These are phyloP conservation scores for Diplodus sargus DNA, from an alignment of 2,797 vertebrate genomes.

Conservation along the genomic window DNA sequence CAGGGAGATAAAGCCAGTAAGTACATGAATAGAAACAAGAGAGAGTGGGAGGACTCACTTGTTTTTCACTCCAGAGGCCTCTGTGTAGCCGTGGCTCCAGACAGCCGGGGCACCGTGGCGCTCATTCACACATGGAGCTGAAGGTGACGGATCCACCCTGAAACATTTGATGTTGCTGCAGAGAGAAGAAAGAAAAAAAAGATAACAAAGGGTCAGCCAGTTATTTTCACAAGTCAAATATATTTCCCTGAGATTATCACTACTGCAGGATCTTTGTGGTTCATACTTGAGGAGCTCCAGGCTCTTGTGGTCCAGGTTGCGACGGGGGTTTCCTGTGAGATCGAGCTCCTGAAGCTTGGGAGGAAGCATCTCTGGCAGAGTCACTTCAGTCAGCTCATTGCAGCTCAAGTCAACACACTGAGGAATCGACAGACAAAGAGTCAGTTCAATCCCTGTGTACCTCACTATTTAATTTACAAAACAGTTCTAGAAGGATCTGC, in stretches of 20 bases:
- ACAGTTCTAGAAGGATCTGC: neutral
- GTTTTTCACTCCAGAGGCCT: constrained; percentile 95
- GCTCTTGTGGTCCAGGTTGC: constrained; percentile 94
- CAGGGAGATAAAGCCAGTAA: neutral
- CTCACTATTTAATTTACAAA: neutral
- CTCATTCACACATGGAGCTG: constrained; percentile 85
- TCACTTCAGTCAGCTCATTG: constrained; percentile 94
- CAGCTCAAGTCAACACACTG: constrained; percentile 97
- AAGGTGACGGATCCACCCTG: constrained; percentile 92
- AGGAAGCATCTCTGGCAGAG: constrained; percentile 93
- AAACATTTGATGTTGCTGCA: constrained; percentile 96
- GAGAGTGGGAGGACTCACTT: constrained; percentile 85
- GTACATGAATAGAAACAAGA: neutral
- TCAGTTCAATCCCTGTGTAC: neutral
- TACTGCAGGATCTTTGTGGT: neutral
- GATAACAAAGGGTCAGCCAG: neutral
- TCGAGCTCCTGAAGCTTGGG: constrained; percentile 95
- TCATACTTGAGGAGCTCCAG: constrained; percentile 96
- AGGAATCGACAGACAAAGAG: neutral
- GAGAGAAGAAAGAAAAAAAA: neutral
- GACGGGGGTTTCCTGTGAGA: constrained; percentile 94
- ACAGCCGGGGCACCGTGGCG: constrained; percentile 91
- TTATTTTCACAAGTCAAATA: neutral
- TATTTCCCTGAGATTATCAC: neutral
- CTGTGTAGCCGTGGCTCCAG: constrained; percentile 97